A percentile compares a stretch with the other conserved stretches of the same genome.
These are phyloP conservation scores for Spondyliosoma cantharus DNA, from an alignment of 2,797 vertebrate species.

Conservation along the genomic window DNA sequence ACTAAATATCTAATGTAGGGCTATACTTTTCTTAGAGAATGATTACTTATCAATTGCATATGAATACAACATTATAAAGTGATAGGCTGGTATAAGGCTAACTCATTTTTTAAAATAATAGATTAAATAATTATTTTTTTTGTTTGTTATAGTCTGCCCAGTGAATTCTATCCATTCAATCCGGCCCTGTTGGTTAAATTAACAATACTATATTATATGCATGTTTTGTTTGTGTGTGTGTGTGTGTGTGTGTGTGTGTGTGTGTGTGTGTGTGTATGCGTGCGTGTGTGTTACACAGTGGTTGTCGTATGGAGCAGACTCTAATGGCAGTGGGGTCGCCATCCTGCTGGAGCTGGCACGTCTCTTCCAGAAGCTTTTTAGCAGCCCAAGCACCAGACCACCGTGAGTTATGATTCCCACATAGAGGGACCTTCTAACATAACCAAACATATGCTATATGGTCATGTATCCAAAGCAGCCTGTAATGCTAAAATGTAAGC, in stretches of 20 bases:
- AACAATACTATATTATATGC: neutral
- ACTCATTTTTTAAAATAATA: too few relatives aligned
- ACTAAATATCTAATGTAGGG: too few relatives aligned
- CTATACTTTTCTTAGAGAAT: too few relatives aligned
- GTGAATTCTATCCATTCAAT: too few relatives aligned
- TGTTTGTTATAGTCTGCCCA: too few relatives aligned
- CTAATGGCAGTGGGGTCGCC: conserved; percentile 86
- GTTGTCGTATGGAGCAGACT: conserved; percentile 87
- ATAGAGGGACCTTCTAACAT: neutral
- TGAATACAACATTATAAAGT: too few relatives aligned
- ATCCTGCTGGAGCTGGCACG: conserved; percentile 85
- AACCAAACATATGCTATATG: neutral
- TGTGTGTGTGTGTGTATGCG: neutral
- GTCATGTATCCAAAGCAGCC: neutral
- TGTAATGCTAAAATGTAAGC: neutral
- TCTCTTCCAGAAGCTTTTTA: conserved; percentile 85
- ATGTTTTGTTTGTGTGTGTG: neutral
- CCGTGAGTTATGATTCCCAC: conserved; percentile 71
- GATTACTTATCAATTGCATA: too few relatives aligned
- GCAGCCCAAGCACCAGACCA: conserved; percentile 78
- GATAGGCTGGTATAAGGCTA: too few relatives aligned
- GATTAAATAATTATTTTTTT: too few relatives aligned
- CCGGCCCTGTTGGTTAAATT: too few relatives aligned
- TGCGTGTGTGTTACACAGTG: conserved; percentile 74
- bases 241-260: conserved; percentile 32